phyloP scores from a whole-genome alignment of 2,797 vertebrate genomes.

The Poecilia velifera region DNA sequence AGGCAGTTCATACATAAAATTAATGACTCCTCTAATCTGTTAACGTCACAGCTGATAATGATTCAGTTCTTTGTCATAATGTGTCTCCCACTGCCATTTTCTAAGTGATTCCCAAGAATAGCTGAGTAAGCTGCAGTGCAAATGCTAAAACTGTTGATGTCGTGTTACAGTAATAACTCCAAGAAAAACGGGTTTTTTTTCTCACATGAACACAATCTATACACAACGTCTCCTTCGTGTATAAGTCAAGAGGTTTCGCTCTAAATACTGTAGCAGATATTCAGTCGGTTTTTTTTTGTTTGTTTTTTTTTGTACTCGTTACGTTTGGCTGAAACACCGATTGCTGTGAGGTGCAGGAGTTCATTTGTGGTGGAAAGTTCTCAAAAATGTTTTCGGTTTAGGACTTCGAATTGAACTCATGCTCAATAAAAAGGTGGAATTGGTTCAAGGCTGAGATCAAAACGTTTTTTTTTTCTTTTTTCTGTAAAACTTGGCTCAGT shows the following conservation, averaged over 20 bases:
- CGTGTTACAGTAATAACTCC: not conserved
- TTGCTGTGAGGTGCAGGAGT: not conserved
- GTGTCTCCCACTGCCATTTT: not conserved
- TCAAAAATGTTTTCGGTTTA: not conserved
- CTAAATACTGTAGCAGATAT: not conserved
- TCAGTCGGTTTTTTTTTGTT: too few species aligned
- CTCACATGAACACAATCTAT: not conserved
- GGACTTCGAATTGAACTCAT: not conserved
- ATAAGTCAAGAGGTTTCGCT: not conserved
- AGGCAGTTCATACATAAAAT: not conserved
- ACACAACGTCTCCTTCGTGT: too few species aligned
- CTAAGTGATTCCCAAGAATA: not conserved
- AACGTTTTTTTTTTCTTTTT: too few species aligned
- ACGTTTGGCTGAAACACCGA: not conserved
- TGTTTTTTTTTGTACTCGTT: not conserved
- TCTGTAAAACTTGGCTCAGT: not conserved
- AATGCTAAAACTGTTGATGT: not conserved
- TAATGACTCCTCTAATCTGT: not conserved
- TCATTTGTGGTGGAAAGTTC: not conserved
- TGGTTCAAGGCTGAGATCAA: not conserved
- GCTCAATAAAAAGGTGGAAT: not conserved
- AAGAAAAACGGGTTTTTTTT: not conserved
- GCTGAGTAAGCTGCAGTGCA: not conserved
- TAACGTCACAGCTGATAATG: not conserved
- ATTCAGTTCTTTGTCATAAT: not conserved